phyloP scores from a whole-genome alignment of 1,140 invertebrate genomes.

The Mamestra configurata region DNA sequence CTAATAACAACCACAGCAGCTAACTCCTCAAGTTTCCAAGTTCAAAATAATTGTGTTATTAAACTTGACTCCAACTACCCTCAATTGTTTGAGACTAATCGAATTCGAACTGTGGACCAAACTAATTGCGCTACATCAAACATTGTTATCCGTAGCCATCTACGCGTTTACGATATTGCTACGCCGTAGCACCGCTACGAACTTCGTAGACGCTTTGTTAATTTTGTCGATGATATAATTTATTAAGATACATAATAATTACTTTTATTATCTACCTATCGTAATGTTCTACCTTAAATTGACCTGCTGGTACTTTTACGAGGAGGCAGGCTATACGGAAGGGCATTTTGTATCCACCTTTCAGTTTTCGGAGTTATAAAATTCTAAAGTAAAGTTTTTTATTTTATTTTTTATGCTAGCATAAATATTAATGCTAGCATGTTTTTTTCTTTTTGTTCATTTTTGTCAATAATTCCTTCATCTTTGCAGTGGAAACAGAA shows the following conservation, averaged over 20 bases:
- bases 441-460: too few relatives aligned
- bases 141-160: conserved; percentile 16
- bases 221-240: neutral
- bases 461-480: neutral
- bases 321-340: too few relatives aligned
- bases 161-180: conserved; percentile 4
- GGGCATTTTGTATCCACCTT: too few relatives aligned
- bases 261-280: too few relatives aligned
- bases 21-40: neutral
- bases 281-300: too few relatives aligned
- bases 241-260: too few relatives aligned
- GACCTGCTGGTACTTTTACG: too few relatives aligned
- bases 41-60: conserved; percentile 16
- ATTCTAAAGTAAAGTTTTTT: too few relatives aligned
- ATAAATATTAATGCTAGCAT: too few relatives aligned
- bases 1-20: neutral
- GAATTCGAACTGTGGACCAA: neutral
- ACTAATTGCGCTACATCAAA: conserved; percentile 14
- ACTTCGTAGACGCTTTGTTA: neutral
- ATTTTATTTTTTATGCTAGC: too few relatives aligned
- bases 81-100: conserved; percentile 19
- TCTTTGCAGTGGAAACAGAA: conserved; percentile 72
- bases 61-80: neutral
- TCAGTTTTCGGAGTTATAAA: too few relatives aligned
- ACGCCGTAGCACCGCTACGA: conserved; percentile 27